These are phyloP conservation scores for Fragum fragum DNA, from an alignment of 2,888 invertebrate genomes.

Conservation along the genomic window DNA sequence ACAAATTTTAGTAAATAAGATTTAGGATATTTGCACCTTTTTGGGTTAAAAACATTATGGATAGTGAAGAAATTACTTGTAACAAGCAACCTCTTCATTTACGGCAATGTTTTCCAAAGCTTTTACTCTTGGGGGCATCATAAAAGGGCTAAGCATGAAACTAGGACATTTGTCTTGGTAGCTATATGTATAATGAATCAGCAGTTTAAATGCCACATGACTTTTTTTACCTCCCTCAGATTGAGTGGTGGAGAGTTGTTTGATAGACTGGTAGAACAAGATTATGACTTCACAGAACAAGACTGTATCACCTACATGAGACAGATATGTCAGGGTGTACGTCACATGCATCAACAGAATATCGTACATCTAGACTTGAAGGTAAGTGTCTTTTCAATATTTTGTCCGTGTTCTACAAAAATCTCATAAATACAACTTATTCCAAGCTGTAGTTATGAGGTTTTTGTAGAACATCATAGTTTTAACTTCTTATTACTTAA, in stretches of 20 bases:
- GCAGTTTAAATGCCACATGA: too few relatives aligned
- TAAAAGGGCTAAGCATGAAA: too few relatives aligned
- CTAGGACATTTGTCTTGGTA: too few relatives aligned
- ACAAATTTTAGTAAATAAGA: too few relatives aligned
- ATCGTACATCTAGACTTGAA: slow-evolving; percentile 87
- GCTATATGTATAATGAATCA: too few relatives aligned
- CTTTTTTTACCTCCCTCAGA: slow-evolving; percentile 69
- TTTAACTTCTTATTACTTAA: too few relatives aligned
- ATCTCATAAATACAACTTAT: too few relatives aligned
- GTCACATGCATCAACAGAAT: slow-evolving; percentile 87
- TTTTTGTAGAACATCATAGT: too few relatives aligned
- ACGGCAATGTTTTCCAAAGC: background rate
- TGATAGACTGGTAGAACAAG: slow-evolving; percentile 86
- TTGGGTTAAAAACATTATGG: background rate
- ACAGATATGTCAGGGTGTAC: slow-evolving; percentile 87
- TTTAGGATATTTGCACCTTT: too few relatives aligned
- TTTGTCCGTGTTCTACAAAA: too few relatives aligned
- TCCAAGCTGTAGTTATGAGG: too few relatives aligned
- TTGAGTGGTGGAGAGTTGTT: slow-evolving; percentile 87
- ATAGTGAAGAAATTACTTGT: background rate
- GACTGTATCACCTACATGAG: slow-evolving; percentile 87
- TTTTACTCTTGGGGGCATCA: too few relatives aligned
- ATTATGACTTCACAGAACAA: slow-evolving; percentile 86
- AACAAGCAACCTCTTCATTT: background rate
- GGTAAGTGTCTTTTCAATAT: slow-evolving; percentile 71